A percentile compares a stretch with the other conserved stretches of the same genome.
These are phyloP conservation scores for Drosophila kanekoi DNA, from an alignment of 2,888 invertebrate species.

Conservation along the genomic window DNA sequence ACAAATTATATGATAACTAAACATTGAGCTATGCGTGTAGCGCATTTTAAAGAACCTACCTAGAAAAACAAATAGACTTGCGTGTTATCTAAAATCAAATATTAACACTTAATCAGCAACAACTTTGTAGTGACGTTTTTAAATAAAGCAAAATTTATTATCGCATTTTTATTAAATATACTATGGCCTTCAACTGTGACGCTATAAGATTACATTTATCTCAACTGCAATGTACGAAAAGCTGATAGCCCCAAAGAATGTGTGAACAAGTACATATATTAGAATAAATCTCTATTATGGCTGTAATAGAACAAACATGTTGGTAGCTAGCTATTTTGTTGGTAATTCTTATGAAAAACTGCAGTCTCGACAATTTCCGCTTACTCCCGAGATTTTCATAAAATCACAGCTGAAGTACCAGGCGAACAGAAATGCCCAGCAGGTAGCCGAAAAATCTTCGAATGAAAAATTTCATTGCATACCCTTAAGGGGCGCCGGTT, in stretches of 20 bases:
- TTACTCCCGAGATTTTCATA: too few species aligned
- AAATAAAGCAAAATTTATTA: slow-evolving; percentile 76
- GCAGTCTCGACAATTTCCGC: too few species aligned
- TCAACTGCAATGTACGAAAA: slow-evolving; percentile 10
- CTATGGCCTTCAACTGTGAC: slow-evolving; percentile 16
- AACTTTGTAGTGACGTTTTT: slow-evolving; percentile 83
- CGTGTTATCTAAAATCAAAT: slow-evolving; percentile 73
- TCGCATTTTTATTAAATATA: slow-evolving; percentile 26
- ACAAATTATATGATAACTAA: slow-evolving; percentile 41
- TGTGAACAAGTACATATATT: neutral
- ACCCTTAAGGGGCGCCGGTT: too few species aligned
- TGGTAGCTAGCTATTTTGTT: too few species aligned
- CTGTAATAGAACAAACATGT: too few species aligned
- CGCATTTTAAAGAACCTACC: slow-evolving; percentile 62
- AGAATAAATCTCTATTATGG: neutral
- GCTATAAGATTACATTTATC: slow-evolving; percentile 1
- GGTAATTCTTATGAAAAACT: too few species aligned
- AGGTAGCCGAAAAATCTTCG: too few species aligned
- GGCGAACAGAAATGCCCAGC: too few species aligned
- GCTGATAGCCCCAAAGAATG: neutral
- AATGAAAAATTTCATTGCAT: too few species aligned
- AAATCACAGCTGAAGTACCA: too few species aligned
- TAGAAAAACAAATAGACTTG: slow-evolving; percentile 56
- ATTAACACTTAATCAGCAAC: slow-evolving; percentile 69
- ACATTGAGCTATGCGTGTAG: slow-evolving; percentile 66